Evolutionary conservation across 2,888 invertebrate species (phyloP), one percentile per base, ranked within the genome.

Genomic region (Malthinus flaveolus): DNA sequence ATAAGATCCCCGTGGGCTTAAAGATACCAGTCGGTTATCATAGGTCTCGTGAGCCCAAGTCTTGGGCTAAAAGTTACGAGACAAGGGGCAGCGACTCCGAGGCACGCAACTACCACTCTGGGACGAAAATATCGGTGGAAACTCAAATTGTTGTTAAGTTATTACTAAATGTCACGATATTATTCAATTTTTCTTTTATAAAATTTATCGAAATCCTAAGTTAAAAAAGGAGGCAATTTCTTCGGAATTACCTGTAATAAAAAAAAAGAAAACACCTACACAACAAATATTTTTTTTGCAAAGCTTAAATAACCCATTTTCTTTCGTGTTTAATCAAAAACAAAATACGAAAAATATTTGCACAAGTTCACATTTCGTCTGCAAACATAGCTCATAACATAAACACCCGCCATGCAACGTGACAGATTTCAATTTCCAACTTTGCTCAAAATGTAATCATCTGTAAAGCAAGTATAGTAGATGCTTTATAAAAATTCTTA

Each of bases 371-470:
- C 49, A 66, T 64, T 64, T 63, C 63, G 63, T 65, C 62, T 66
- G 61, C 65, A 63, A 65, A 67, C 62, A 67, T 62, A 50, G 66
- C 64, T 65, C 68, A 69, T 66, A 67, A 67, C 68, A 68, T 68
- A 72, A 70, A 71, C 69, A 68, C 66, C 66, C 67, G 65, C 64
- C 64, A 63, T 62, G 62, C 72, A 70, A 74, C 73, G 74, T 74
- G 75, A 74, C 73, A 72, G 72, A 74, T 74, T 70, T 72, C 74
- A 75, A 74, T 75, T 74, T 66, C 72, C 69, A 68, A 65, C 60
- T 59, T 62, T 56, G 64, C 49, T 65, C 62, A 59, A 58, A 59
- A 64, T 56, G 66, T 62, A 67, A 67, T 67, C 63, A 66, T 62
- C 61, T 63, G 61, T 62, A 66, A 66, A 66, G 23, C 5, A 23